These are phyloP conservation scores for Poecilia velifera DNA, from an alignment of 2,797 vertebrate species.

Conservation along the genomic window DNA sequence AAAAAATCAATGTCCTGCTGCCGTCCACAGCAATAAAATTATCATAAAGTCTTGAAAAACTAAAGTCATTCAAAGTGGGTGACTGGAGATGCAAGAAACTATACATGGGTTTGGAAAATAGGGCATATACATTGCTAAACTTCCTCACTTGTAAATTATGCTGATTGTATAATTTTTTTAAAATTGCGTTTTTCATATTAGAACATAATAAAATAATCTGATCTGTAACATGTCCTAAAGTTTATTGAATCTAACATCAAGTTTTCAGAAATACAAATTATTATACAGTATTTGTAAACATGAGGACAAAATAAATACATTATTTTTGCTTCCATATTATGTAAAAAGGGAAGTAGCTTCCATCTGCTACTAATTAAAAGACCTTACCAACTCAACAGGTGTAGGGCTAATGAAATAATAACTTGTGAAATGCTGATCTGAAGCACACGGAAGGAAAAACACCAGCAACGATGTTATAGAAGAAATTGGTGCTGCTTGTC, in stretches of 20 bases:
- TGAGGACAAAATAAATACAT: not conserved
- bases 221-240: not conserved
- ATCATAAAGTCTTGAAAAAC: not conserved
- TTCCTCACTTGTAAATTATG: not conserved
- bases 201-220: not conserved
- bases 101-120: not conserved
- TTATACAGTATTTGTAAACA: not conserved
- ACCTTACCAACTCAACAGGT: not conserved
- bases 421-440: not conserved
- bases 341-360: not conserved
- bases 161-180: not conserved
- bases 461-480: not conserved
- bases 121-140: not conserved
- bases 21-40: not conserved
- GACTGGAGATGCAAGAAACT: not conserved
- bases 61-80: not conserved
- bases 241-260: not conserved
- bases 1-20: not conserved
- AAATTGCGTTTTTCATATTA: not conserved
- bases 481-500: not conserved
- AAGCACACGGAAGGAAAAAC: too few species aligned
- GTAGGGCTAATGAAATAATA: not conserved
- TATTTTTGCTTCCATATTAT: not conserved
- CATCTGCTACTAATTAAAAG: not conserved
- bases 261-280: not conserved